Base-by-base conservation (phyloP, 2,113 vertebrate species). In the Apistogramma diplotaenia region DNA sequence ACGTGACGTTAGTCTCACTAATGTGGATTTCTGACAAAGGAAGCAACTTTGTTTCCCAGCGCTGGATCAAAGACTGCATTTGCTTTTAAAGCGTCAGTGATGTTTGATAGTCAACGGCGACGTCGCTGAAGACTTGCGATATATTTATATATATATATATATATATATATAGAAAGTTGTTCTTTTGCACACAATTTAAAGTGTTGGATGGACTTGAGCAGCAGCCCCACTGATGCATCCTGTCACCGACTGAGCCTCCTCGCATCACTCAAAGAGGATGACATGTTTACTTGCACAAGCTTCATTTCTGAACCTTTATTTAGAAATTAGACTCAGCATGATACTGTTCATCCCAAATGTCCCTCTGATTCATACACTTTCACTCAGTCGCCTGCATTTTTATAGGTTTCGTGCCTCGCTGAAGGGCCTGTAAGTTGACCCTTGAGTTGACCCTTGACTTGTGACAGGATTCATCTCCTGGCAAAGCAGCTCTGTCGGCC, bases 1-100 rank as follows among this genome's bases (percentile, higher is more conserved):
- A 90, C 12, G 87, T 91, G 89, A 88, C 18, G 21, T 3, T 29
- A 27, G 55, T 54, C 62, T 27, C 74, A 33, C 79, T 53, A 27
- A 60, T 90, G 46, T 21, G 74, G 74, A 55, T 84, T 82, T 65
- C 37, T 58, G 67, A 79, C 31, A 31, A 73, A 75, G 21, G 62
- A 59, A 19, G 62, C 4, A 31, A 31, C 29, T 46, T 29, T 3
- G 77, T 19, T 65, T 62, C 75, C 40, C 43, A 55, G 65, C 37
- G 10, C 51, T 49, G n/a, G 46, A 29, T 76, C 37, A 65, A 76
- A 74, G 9, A 16, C 21, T 21, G 40, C 3, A 6, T 70, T 4
- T 25, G 49, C 16, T 49, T 46, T 49, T 29, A 70, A 49, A 70
- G 62, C 62, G 11, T 0, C 23, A 67, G 23, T 2, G 23, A 62